Conservation (phyloP, 1,140 invertebrate species). For the Drosophila nebulosa region DNA sequence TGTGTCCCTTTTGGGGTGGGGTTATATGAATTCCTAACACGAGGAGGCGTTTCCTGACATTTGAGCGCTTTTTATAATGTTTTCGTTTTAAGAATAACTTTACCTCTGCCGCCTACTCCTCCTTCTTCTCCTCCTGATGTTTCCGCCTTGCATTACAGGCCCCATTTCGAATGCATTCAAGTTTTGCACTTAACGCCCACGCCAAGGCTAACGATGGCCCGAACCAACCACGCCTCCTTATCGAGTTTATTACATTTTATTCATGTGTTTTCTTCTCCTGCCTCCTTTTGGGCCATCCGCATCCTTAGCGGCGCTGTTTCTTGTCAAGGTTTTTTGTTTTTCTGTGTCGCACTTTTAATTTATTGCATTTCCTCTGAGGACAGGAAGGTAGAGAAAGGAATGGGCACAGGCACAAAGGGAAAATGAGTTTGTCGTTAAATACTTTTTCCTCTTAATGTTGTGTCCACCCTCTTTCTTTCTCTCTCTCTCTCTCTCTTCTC, state of each 20-base stretch:
- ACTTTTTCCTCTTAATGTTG: slow-evolving; percentile 26
- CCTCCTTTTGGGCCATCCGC: background rate
- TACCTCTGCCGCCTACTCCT: background rate
- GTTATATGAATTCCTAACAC: background rate
- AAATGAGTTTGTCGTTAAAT: background rate
- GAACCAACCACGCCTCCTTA: slow-evolving; percentile 4
- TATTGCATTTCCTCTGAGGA: slow-evolving; percentile 56
- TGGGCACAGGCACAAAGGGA: background rate
- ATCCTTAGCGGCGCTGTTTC: background rate
- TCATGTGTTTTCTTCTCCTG: background rate
- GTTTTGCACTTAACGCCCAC: slow-evolving; percentile 25
- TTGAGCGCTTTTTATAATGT: slow-evolving; percentile 37
- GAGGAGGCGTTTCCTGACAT: slow-evolving; percentile 25
- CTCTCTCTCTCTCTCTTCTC: background rate
- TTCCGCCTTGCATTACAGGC: slow-evolving; percentile 36
- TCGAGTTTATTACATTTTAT: slow-evolving; percentile 44
- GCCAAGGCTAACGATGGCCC: background rate
- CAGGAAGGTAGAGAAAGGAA: background rate
- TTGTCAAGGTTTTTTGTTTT: slow-evolving; percentile 23
- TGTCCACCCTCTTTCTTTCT: background rate
- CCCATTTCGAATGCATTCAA: slow-evolving; percentile 10
- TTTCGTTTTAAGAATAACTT: slow-evolving; percentile 30
- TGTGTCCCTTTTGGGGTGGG: background rate
- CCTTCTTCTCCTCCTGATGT: no score
- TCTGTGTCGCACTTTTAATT: slow-evolving; percentile 49